Percentiles rank a stretch among this genome's conserved stretches.
Conservation (phyloP, 2,797 vertebrate species). For the Clarias fuscus region DNA sequence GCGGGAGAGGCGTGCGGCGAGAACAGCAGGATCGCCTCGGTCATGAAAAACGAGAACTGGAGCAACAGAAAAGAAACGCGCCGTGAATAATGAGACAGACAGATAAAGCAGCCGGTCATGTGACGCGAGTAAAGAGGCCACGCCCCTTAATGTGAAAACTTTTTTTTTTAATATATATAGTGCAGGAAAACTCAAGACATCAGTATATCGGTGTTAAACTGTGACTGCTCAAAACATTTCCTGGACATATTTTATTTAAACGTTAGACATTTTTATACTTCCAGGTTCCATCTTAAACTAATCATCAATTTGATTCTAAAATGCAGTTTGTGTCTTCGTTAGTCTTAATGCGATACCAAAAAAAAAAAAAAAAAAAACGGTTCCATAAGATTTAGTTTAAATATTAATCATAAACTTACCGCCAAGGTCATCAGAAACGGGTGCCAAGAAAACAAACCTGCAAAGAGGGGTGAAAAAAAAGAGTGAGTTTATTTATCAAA, state of each 20-base stretch:
- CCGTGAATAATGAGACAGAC: not conserved
- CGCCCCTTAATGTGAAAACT: not conserved
- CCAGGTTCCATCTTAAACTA: too few species aligned
- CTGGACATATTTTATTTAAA: too few species aligned
- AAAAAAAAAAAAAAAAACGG: too few species aligned
- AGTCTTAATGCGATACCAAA: too few species aligned
- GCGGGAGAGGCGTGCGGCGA: conserved; percentile 85
- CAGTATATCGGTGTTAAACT: not conserved
- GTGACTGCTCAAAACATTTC: not conserved
- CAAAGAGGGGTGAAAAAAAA: not conserved
- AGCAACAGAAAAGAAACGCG: not conserved
- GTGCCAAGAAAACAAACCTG: conserved; percentile 96
- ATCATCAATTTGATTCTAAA: not conserved
- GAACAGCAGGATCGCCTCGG: conserved; percentile 90
- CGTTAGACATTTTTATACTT: too few species aligned
- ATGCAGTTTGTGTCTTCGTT: not conserved
- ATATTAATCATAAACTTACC: conserved; percentile 73
- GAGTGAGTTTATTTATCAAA: not conserved
- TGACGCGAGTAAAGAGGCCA: not conserved
- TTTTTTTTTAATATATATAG: not conserved
- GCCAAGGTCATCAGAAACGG: conserved; percentile 91
- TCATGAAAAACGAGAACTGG: conserved; percentile 95
- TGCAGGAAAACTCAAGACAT: not conserved
- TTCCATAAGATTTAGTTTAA: too few species aligned
- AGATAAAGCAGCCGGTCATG: not conserved